Evolutionary conservation across 2,888 invertebrate genomes (phyloP).

Genomic region (Sinopyrophorus schimmeli): DNA sequence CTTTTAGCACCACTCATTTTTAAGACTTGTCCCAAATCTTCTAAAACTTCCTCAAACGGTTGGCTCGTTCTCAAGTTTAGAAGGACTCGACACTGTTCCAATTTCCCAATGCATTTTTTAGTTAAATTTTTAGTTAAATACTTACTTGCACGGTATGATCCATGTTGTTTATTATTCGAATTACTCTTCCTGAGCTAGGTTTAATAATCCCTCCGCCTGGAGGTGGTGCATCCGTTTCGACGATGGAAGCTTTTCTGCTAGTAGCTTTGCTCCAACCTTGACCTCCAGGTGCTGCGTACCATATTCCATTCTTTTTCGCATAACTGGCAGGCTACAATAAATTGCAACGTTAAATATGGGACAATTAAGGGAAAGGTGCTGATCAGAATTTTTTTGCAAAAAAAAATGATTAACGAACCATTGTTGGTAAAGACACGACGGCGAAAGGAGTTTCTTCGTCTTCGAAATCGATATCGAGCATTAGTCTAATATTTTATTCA

Average conservation of each 20-base stretch:
- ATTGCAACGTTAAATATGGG: no score
- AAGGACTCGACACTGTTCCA: constrained; percentile 85
- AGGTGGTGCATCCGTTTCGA: constrained; percentile 77
- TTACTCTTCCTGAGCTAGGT: constrained; percentile 81
- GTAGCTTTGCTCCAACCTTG: constrained; percentile 68
- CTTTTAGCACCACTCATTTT: constrained; percentile 89
- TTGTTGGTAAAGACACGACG: constrained; percentile 68
- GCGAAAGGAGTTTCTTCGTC: constrained; percentile 69
- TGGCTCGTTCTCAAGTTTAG: constrained; percentile 90
- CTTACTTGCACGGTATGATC: constrained; percentile 87
- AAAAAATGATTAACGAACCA: constrained; percentile 59
- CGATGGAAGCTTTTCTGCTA: constrained; percentile 81
- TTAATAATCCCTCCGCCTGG: constrained; percentile 67
- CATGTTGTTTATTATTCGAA: constrained; percentile 91
- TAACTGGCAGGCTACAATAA: constrained; percentile 78
- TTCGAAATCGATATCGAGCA: constrained; percentile 54
- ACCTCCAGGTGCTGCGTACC: constrained; percentile 70
- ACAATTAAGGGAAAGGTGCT: no score
- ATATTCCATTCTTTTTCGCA: constrained; percentile 88
- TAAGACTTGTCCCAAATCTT: constrained; percentile 89
- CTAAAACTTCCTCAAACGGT: constrained; percentile 91
- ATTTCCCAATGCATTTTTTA: constrained; percentile 24
- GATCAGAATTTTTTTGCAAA: no score
- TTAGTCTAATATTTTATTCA: constrained; percentile 29
- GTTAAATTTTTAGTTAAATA: no score